Evolutionary conservation across 2,113 vertebrate genomes (phyloP), one percentile per base, ranked within the genome.

Genomic region (Leucosticte australis): DNA sequence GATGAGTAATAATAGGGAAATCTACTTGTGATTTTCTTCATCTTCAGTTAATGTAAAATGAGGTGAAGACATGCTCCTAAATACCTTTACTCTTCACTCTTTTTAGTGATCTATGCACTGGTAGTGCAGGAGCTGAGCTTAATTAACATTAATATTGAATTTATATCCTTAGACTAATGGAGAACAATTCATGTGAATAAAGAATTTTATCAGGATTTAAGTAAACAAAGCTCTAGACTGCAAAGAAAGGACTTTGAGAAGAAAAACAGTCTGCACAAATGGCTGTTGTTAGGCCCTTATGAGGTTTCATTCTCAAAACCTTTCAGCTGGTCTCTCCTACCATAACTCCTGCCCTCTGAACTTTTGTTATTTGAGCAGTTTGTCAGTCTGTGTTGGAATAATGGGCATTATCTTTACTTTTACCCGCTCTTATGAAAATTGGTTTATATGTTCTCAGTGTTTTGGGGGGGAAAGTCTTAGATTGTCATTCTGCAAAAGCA

Each of bases 401-500:
- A 63, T 69, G 70, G 93, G 24, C 79, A 46, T 50, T 94, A 28
- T 49, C 31, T 91, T 95, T 93, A 62, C 56, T 42, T 56, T 90
- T 75, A 68, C 60, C 31, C 60, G 93, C 18, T 89, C 76, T 88
- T 49, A 15, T 1, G 12, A 90, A 92, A 96, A 93, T 73, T 69
- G 57, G 53, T 96, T 95, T 95, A 42, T 84, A 82, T 73, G 27
- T 70, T 90, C 68, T 92, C 55, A 70, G 46, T 96, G 74, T 83
- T n/a, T 60, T 20, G 15, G 33, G 46, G 19, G 10, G 17, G 23
- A 7, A 24, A 93, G 75, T 88, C 79, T 93, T 57, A 46, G 24
- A 86, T 49, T 95, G 71, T 85, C 71, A 82, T 82, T 94, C 59
- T 96, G 81, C 64, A 96, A 94, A 95, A 84, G 79, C 47, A 91